phyloP scores from a whole-genome alignment of 2,797 vertebrate genomes.

The Anabacerthia variegaticeps region DNA sequence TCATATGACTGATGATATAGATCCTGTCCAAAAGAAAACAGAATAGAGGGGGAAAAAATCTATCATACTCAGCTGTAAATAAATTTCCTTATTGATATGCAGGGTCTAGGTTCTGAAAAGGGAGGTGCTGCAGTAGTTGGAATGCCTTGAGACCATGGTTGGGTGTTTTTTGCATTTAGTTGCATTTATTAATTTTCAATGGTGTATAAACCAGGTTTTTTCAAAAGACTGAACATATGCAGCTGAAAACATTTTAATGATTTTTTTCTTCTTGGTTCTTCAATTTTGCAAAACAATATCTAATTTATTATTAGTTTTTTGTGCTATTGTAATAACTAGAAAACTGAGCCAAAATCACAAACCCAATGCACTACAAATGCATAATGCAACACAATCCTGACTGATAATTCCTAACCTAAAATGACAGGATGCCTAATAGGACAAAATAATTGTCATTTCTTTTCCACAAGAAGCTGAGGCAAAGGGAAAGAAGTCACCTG shows the following conservation, averaged over 20 bases:
- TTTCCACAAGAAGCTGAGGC: background rate
- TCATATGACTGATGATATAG: constrained; percentile 96
- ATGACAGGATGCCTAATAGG: background rate
- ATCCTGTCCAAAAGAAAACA: constrained; percentile 80
- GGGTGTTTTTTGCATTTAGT: background rate
- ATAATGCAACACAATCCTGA: background rate
- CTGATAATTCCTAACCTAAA: background rate
- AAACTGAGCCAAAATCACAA: background rate
- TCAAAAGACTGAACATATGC: background rate
- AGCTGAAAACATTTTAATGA: background rate
- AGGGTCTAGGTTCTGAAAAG: background rate
- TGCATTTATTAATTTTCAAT: background rate
- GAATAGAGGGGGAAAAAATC: constrained; percentile 18
- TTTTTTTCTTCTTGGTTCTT: background rate
- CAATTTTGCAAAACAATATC: background rate
- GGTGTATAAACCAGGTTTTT: background rate
- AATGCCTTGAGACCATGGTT: background rate
- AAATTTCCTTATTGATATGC: background rate
- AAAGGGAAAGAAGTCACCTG: background rate
- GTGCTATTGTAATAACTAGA: background rate
- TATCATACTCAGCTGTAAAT: background rate
- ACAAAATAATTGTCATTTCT: background rate
- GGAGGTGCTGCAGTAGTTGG: background rate
- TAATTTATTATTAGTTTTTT: background rate
- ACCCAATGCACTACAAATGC: background rate